Evolutionary conservation across 2,113 vertebrate genomes (phyloP), one percentile per base, ranked within the genome.

Genomic region (Clarias magur): DNA sequence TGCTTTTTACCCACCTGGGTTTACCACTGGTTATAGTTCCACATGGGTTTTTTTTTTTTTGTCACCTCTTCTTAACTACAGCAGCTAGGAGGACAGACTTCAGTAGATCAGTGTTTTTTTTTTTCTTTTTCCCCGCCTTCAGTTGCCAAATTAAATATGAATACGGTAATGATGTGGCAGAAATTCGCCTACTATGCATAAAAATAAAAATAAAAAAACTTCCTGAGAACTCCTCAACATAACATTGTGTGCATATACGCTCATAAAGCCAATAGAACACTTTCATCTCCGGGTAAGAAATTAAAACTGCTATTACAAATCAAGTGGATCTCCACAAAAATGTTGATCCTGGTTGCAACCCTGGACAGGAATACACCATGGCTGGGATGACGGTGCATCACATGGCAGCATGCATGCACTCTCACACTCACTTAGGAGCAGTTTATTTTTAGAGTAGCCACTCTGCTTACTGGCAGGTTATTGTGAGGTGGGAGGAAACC

Each of bases 401-500:
- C 48, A 76, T 53, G 42, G 12, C 73, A 76, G 11, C 21, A 53
- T 75, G 34, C 70, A 53, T 7, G 16, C 23, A n/a, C 23, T 54
- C 23, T 76, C 23, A 53, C 5, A n/a, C 73, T 76, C 72, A 53
- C 42, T 76, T 53, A 13, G 23, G 72, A 21, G 21, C 72, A 53
- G 15, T 76, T 75, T 76, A 76, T 76, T 76, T 76, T 76, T 76
- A 76, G 73, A 76, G 3, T n/a, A 54, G 23, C 73, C 21, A 25
- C 0, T 53, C 4, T 3, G 53, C 73, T 76, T 76, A 53, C 73
- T n/a, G 42, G 1, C 73, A 76, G 53, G 73, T n/a, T 53, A 53
- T 23, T 42, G 17, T 76, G 23, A 53, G 73, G 42, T 76, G 23
- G 42, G 12, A 76, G 42, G 73, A 25, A 75, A 53, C 38, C 3